Percentiles rank a stretch among this genome's conserved stretches.
Evolutionary conservation across 2,888 invertebrate species (phyloP).

Genomic region (Oegoconia quadripuncta): DNA sequence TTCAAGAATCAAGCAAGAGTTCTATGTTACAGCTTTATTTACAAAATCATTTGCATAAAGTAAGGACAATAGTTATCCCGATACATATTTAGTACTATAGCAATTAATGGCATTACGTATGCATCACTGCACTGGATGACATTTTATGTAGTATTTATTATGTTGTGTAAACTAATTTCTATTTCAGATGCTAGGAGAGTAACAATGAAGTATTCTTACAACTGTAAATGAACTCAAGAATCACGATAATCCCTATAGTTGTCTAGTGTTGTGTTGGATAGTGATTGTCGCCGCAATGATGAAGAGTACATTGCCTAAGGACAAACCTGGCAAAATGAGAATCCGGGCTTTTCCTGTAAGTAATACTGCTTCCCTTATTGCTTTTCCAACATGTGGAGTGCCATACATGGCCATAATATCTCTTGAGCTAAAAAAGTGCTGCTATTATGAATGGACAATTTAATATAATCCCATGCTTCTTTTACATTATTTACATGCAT

Average conservation of each 20-base stretch:
- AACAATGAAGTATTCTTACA: slow-evolving; percentile 65
- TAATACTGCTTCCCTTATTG: slow-evolving; percentile 36
- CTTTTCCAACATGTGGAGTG: background rate
- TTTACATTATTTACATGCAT: too few species aligned
- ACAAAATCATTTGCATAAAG: background rate
- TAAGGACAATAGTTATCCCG: too few species aligned
- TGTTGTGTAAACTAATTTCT: slow-evolving; percentile 24
- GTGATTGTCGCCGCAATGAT: slow-evolving; percentile 73
- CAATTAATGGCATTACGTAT: too few species aligned
- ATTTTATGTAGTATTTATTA: background rate
- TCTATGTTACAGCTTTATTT: background rate
- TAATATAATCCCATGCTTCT: too few species aligned
- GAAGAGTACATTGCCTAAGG: slow-evolving; percentile 89
- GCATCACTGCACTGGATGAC: background rate
- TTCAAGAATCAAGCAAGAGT: background rate
- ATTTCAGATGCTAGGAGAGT: slow-evolving; percentile 65
- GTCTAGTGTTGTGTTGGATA: slow-evolving; percentile 53
- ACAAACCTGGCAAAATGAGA: slow-evolving; percentile 96
- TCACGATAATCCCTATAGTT: slow-evolving; percentile 38
- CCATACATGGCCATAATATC: too few species aligned
- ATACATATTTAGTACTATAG: too few species aligned
- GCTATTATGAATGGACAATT: too few species aligned
- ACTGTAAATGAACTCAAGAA: slow-evolving; percentile 58
- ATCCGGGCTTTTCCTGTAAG: slow-evolving; percentile 99
- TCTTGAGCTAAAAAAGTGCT: too few species aligned